These are phyloP conservation scores for Gerris buenoi DNA, from an alignment of 1,140 invertebrate genomes.

Conservation along the genomic window DNA sequence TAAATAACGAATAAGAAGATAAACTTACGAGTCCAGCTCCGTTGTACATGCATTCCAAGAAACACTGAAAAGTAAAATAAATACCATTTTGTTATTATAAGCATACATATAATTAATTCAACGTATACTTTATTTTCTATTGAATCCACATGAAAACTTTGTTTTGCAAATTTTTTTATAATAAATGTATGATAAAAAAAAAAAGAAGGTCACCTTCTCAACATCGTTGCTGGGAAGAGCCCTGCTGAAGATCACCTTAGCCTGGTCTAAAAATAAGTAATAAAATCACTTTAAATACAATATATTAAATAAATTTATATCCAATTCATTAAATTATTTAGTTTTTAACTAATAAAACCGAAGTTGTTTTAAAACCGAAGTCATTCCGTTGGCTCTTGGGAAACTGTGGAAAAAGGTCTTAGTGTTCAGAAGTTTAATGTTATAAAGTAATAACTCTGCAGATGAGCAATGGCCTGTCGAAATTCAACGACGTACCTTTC, in stretches of 20 bases:
- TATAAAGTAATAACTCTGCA: background rate
- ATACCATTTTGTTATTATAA: background rate
- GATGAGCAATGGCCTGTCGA: too few relatives aligned
- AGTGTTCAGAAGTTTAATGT: background rate
- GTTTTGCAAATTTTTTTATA: too few relatives aligned
- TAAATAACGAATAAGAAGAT: background rate
- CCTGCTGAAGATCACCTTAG: background rate
- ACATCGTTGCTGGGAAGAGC: background rate
- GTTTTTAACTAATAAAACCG: background rate
- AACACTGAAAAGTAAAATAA: background rate
- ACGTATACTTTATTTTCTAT: too few relatives aligned
- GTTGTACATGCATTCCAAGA: background rate
- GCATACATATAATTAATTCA: background rate
- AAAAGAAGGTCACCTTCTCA: too few relatives aligned
- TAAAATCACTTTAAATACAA: background rate
- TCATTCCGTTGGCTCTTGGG: too few relatives aligned
- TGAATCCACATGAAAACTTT: too few relatives aligned
- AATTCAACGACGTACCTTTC: too few relatives aligned
- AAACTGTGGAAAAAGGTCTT: background rate
- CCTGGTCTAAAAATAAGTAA: background rate
- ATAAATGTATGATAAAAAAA: too few relatives aligned
- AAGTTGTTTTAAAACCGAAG: background rate
- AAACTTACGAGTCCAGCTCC: slow-evolving; percentile 2
- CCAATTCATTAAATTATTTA: background rate
- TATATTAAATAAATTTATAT: too few relatives aligned